Conservation (phyloP, 2,113 vertebrate species). For the Chelonoidis abingdonii region DNA sequence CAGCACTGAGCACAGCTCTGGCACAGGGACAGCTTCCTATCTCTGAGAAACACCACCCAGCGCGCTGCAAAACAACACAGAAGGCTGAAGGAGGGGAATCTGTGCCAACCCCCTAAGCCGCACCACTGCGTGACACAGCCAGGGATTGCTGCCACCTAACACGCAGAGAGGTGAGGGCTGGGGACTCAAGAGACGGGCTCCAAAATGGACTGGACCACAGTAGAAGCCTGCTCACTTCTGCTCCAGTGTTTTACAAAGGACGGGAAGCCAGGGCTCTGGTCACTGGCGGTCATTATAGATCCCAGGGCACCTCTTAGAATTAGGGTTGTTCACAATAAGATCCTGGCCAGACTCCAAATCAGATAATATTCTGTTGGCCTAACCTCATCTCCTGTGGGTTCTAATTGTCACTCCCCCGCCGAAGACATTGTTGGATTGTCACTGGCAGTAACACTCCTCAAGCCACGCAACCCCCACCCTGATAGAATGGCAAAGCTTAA, state of each 20-base stretch:
- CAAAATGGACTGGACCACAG: not conserved
- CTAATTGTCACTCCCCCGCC: not conserved
- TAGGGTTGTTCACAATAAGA: not conserved
- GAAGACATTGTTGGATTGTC: not conserved
- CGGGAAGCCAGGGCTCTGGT: not conserved
- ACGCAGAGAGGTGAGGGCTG: not conserved
- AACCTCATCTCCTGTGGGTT: not conserved
- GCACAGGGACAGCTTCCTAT: not conserved
- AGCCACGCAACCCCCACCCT: not conserved
- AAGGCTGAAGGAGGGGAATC: not conserved
- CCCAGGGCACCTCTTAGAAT: not conserved
- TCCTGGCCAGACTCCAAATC: not conserved
- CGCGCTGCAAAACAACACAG: not conserved
- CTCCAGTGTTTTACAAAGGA: not conserved
- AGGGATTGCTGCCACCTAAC: not conserved
- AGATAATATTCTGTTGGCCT: not conserved
- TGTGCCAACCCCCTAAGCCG: not conserved
- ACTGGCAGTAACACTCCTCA: not conserved
- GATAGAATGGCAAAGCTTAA: not conserved
- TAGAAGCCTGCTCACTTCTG: not conserved
- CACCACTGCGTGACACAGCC: not conserved
- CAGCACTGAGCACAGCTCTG: not conserved
- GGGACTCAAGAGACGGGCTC: not conserved
- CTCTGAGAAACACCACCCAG: not conserved
- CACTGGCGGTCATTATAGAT: not conserved